Base-by-base conservation (phyloP, 2,113 vertebrate species). In the Psophia crepitans region DNA sequence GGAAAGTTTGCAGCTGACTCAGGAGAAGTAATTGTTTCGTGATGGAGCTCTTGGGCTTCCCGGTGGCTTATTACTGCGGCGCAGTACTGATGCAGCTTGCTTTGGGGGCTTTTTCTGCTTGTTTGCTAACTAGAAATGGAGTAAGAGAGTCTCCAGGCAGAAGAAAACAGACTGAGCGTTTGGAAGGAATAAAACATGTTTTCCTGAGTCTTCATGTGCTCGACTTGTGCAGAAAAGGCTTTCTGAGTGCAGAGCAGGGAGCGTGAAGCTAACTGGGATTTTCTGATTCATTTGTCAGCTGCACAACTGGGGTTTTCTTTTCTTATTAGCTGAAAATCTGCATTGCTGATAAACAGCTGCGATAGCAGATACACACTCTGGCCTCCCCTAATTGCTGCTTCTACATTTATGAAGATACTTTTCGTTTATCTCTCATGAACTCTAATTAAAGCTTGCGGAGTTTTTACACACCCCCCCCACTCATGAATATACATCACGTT, bases 341-440 rank as follows among this genome's bases (percentile, higher is more conserved):
- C 91, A 78, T 35, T 46, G 51, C 85, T 87, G 84, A 84, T 82
- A 82, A 96, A 94, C 61, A 22, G 66, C 78, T 84, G 86, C 0
- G 44, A 91, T 39, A 77, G 91, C 96, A 91, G 60, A 61, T 33
- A 60, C 16, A 60, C 16, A 3, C 83, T 80, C 77, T 49, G 27
- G 13, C 69, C 80, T 89, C 57, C 69, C 54, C 69, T 97, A 96
- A 97, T 89, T 95, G 89, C 84, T 89, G 12, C 81, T 79, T 35
- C 73, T 68, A 9, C 89, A 39, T 82, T 89, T 76, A 54, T 60
- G 65, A 69, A 84, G 84, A 61, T 64, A 30, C 74, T 95, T 77
- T 43, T 68, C 6, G 5, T 92, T 95, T 87, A 53, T 95, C 76
- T 93, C 90, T 73, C 65, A 14, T 63, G 80, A 96, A 77, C 87